Evolutionary conservation across 1,140 invertebrate genomes (phyloP).

Genomic region (Conus betulinus): DNA sequence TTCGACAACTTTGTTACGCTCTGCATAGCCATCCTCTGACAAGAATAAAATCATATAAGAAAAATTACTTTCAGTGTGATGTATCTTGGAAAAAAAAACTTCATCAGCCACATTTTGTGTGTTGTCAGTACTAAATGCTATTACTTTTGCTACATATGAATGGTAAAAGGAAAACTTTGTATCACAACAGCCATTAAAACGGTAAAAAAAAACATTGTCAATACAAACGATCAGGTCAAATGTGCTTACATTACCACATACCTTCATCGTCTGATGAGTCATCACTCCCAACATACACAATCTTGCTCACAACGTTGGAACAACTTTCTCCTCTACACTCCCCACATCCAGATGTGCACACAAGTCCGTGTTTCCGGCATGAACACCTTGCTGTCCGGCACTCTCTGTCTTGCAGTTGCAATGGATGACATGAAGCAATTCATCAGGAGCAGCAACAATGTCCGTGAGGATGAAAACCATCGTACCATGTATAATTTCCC

Average conservation of each 20-base stretch:
- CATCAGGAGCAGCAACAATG: constrained; percentile 36
- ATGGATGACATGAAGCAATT: constrained; percentile 20
- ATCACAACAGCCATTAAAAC: background rate
- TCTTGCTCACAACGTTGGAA: constrained; percentile 17
- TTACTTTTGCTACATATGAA: background rate
- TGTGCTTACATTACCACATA: background rate
- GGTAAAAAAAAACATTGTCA: background rate
- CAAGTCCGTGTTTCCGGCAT: constrained; percentile 40
- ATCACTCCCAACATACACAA: too few species aligned
- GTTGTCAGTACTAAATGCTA: background rate
- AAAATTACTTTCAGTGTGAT: too few species aligned
- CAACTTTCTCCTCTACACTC: constrained; percentile 40
- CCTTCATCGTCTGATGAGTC: too few species aligned
- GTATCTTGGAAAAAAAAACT: background rate
- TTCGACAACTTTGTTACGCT: too few species aligned
- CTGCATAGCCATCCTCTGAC: too few species aligned
- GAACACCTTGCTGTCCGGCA: constrained; percentile 13
- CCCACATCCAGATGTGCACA: constrained; percentile 27
- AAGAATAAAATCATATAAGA: background rate
- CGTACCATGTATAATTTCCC: background rate
- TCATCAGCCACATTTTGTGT: background rate
- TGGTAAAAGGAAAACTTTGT: background rate
- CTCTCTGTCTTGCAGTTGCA: constrained; percentile 35
- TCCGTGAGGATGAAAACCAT: constrained; percentile 10
- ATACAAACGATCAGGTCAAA: background rate